Conservation (phyloP, 2,888 invertebrate genomes). For the Diadromus collaris region DNA sequence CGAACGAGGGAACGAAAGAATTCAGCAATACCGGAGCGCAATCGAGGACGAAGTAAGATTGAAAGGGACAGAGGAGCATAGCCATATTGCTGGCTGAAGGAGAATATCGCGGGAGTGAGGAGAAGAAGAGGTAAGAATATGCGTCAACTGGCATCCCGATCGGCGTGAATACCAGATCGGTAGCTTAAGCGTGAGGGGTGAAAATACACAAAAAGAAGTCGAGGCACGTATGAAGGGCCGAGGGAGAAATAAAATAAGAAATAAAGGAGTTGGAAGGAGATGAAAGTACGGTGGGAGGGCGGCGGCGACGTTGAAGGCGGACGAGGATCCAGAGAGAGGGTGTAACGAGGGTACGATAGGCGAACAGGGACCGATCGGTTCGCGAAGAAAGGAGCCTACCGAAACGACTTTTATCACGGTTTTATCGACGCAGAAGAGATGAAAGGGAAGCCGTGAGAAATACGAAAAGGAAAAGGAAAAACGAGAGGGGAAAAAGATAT, state of each 20-base stretch:
- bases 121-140: background rate
- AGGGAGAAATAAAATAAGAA: constrained; percentile 34
- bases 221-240: constrained; percentile 17
- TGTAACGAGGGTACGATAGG: constrained; percentile 60
- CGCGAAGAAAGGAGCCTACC: constrained; percentile 42
- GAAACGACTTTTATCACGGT: constrained; percentile 53
- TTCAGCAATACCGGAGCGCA: background rate
- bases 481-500: constrained; percentile 17
- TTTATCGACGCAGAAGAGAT: constrained; percentile 45
- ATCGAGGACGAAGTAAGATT: background rate
- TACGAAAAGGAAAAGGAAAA: constrained; percentile 6
- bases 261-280: background rate
- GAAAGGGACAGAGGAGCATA: background rate
- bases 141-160: background rate
- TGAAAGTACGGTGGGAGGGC: background rate
- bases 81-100: background rate
- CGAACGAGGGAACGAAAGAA: background rate
- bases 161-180: constrained; percentile 2
- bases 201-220: constrained; percentile 1
- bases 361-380: constrained; percentile 54
- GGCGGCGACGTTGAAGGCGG: constrained; percentile 2
- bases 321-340: constrained; percentile 18
- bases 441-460: constrained; percentile 17
- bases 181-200: background rate
- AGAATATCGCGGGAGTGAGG: background rate